A percentile compares a stretch with the other conserved stretches of the same genome.
Evolutionary conservation across 2,888 invertebrate genomes (phyloP).

Genomic region (Neoscelio sp.): DNA sequence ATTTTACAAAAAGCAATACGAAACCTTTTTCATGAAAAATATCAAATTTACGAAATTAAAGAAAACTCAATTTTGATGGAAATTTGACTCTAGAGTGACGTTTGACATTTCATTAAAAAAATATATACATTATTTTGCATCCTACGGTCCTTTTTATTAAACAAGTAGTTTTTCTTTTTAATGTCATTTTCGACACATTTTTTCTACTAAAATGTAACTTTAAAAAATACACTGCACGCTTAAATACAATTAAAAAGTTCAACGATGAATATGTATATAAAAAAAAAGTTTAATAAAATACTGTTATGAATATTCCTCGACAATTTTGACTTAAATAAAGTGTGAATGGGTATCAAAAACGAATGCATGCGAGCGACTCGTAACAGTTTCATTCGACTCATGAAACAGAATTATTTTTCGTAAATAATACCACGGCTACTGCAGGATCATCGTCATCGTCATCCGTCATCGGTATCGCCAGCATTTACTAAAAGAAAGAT

Average conservation of each 20-base stretch:
- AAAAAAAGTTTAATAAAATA: conserved; percentile 14
- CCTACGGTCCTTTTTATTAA: no score
- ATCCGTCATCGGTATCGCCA: conserved; percentile 38
- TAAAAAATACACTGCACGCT: conserved; percentile 1
- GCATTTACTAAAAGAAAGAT: conserved; percentile 30
- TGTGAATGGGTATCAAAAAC: conserved; percentile 28
- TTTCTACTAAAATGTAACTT: no score
- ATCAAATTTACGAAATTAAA: no score
- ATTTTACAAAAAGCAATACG: no score
- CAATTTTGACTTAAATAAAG: conserved; percentile 33
- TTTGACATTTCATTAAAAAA: no score
- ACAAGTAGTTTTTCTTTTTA: no score
- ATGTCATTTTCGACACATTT: no score
- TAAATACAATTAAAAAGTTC: conserved; percentile 3
- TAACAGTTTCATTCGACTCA: conserved; percentile 22
- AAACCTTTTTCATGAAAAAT: no score
- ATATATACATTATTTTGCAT: no score
- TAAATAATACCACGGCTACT: conserved; percentile 23
- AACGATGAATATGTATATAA: conserved; percentile 48
- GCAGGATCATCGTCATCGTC: conserved; percentile 35
- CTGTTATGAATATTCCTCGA: conserved; percentile 32
- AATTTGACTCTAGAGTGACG: no score
- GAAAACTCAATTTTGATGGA: no score
- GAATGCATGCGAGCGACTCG: conserved; percentile 27
- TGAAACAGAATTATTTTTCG: conserved; percentile 50